Base-by-base conservation (phyloP, 2,888 invertebrate genomes). In the Drosophila kanekoi region DNA sequence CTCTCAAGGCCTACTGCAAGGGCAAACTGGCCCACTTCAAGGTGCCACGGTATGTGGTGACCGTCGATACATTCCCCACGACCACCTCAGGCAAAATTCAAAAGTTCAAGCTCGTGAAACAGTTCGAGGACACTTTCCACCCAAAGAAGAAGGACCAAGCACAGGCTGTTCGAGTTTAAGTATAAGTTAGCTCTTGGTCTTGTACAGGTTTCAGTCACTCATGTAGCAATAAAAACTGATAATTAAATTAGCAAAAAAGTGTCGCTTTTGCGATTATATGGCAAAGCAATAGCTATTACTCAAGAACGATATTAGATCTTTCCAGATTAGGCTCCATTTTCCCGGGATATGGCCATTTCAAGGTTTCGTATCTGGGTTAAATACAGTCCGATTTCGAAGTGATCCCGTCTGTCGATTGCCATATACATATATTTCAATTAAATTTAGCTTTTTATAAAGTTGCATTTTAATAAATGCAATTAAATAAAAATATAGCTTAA, bases 51-150 rank as follows among this genome's bases (percentile, higher is more conserved):
- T 95, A 95, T 89, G 92, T 97, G 13, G 90, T 93, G 58, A 93
- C 95, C 79, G 93, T 95, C 0, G 93, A 94, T 0, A 93, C 94
- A 3, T 96, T 95, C 91, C 97, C 97, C 0, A 95, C 95, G 89
- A 97, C 97, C 0, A 93, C 94, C 0, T 96, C 96, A 0, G 97
- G 97, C 10, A 97, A 97, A 93, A 93, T 96, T 56, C 95, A 96
- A 89, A 97, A 97, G 90, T 95, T 93, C 76, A 93, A 93, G 79
- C 90, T 95, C 32, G 89, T 90, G n/a, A 82, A 94, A 70, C 38
- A 70, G 9, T 87, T 93, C 32, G 71, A 84, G 43, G 37, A 44
- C 3, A 49, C 11, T 4, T 41, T 58, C n/a, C 35, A 23, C 3
- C 4, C 16, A 10, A 48, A 59, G 13, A 48, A 59, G 3, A 57